These are phyloP conservation scores for Zaprionus ornatus DNA, from an alignment of 1,140 invertebrate species.

Conservation along the genomic window DNA sequence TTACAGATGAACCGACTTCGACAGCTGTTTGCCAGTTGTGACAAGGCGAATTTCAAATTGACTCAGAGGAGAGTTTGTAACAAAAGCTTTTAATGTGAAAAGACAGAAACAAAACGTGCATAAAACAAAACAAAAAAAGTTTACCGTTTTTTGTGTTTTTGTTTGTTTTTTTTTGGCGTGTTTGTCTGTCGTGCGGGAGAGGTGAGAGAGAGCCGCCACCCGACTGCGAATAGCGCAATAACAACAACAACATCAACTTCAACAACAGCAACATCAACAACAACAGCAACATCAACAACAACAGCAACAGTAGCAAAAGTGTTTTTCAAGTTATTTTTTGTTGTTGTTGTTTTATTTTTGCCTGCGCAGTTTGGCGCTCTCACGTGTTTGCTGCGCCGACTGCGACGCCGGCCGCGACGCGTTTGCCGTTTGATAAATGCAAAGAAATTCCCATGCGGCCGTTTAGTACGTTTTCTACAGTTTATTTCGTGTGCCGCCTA, in stretches of 20 bases:
- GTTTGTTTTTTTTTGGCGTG: not conserved
- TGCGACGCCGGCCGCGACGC: constrained; percentile 37
- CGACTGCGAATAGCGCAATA: constrained; percentile 27
- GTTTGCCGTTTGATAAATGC: constrained; percentile 58
- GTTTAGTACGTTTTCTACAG: constrained; percentile 63
- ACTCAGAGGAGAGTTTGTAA: constrained; percentile 27
- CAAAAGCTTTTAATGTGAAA: constrained; percentile 23
- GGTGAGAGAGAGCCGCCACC: not conserved
- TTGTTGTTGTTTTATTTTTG: constrained; percentile 35
- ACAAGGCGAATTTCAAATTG: constrained; percentile 43
- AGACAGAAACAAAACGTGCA: constrained; percentile 12
- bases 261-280: constrained; percentile 33
- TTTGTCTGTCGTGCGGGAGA: not conserved
- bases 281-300: constrained; percentile 17
- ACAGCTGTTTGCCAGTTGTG: constrained; percentile 44
- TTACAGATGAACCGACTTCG: constrained; percentile 16
- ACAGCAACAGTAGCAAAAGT: constrained; percentile 35
- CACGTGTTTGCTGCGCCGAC: constrained; percentile 56
- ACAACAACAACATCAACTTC: constrained; percentile 22
- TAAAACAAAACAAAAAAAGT: constrained; percentile 26
- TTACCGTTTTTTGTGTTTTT: constrained; percentile 46
- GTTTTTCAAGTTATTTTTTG: constrained; percentile 36
- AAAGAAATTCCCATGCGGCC: constrained; percentile 75
- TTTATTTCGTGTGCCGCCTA: constrained; percentile 46
- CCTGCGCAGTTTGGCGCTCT: constrained; percentile 57